Percentiles rank a stretch among this genome's conserved stretches.
These are phyloP conservation scores for Antedon bifida DNA, from an alignment of 35 echinoderm and acorn worm genomes.

Conservation along the genomic window DNA sequence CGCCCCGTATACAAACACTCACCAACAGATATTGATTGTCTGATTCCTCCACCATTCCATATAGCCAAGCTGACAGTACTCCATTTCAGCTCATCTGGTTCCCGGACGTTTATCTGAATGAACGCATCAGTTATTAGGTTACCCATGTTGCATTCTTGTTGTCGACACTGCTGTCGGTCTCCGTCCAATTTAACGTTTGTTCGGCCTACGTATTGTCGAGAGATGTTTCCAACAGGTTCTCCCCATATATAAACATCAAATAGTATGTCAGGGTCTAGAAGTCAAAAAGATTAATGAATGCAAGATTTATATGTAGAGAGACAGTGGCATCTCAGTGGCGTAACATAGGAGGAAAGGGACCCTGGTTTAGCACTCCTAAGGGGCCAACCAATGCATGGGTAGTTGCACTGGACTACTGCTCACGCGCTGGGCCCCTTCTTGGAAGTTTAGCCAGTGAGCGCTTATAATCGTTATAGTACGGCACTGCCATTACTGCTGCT, in stretches of 20 bases:
- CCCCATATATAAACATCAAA: constrained; percentile 15
- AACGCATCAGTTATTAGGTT: constrained; percentile 39
- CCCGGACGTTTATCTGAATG: constrained; percentile 20
- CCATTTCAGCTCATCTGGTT: constrained; percentile 27
- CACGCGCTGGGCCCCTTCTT: too few species aligned
- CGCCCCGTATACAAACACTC: too few species aligned
- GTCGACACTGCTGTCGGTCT: constrained; percentile 16
- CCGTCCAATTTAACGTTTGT: constrained; percentile 28
- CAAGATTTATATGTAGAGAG: too few species aligned
- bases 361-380: too few species aligned
- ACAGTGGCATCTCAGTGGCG: too few species aligned
- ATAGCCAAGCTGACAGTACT: constrained; percentile 50
- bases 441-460: too few species aligned
- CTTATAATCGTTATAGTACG: too few species aligned
- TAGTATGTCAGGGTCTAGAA: constrained; percentile 27
- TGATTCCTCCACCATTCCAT: constrained; percentile 34
- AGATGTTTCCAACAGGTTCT: constrained; percentile 12
- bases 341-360: too few species aligned
- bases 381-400: too few species aligned
- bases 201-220: constrained; percentile 23
- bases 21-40: constrained; percentile 21
- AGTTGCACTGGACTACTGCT: too few species aligned
- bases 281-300: too few species aligned
- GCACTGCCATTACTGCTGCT: too few species aligned
- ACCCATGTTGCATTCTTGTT: constrained; percentile 54